These are phyloP conservation scores for Phthorimaea operculella DNA, from an alignment of 1,140 invertebrate species.

Conservation along the genomic window DNA sequence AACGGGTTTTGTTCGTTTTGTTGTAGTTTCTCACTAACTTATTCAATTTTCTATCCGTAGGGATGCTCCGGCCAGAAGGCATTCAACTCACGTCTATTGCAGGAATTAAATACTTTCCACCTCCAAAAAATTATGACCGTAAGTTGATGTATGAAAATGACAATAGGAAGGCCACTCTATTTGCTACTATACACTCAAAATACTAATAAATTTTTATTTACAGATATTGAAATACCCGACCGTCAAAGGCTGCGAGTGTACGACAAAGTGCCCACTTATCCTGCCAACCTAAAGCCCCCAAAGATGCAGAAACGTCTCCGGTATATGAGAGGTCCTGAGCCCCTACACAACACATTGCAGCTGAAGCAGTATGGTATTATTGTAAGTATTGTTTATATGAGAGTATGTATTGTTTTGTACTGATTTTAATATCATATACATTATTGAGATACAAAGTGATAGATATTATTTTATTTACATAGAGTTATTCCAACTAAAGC, in stretches of 20 bases:
- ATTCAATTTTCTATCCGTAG: conserved; percentile 25
- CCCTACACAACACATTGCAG: conserved; percentile 83
- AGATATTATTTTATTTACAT: too few relatives aligned
- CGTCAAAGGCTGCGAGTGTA: conserved; percentile 74
- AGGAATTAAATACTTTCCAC: conserved; percentile 73
- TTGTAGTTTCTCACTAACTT: not conserved
- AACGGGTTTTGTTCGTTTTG: too few relatives aligned
- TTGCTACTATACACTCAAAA: too few relatives aligned
- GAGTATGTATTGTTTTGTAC: too few relatives aligned
- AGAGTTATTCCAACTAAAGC: too few relatives aligned
- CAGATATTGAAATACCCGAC: conserved; percentile 81
- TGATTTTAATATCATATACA: too few relatives aligned
- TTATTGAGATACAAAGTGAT: too few relatives aligned
- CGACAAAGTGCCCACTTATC: conserved; percentile 79
- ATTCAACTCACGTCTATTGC: conserved; percentile 37
- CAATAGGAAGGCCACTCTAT: too few relatives aligned
- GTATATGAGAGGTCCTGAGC: conserved; percentile 91
- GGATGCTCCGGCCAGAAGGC: conserved; percentile 37
- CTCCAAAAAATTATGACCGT: conserved; percentile 72
- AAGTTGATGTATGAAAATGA: too few relatives aligned
- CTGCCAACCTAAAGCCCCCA: conserved; percentile 73
- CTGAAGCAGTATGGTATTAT: conserved; percentile 93
- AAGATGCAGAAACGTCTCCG: conserved; percentile 86
- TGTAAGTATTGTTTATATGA: conserved; percentile 67
- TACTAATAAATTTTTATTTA: conserved; percentile 14